These are phyloP conservation scores for Aricia agestis DNA, from an alignment of 1,140 invertebrate species.

Conservation along the genomic window DNA sequence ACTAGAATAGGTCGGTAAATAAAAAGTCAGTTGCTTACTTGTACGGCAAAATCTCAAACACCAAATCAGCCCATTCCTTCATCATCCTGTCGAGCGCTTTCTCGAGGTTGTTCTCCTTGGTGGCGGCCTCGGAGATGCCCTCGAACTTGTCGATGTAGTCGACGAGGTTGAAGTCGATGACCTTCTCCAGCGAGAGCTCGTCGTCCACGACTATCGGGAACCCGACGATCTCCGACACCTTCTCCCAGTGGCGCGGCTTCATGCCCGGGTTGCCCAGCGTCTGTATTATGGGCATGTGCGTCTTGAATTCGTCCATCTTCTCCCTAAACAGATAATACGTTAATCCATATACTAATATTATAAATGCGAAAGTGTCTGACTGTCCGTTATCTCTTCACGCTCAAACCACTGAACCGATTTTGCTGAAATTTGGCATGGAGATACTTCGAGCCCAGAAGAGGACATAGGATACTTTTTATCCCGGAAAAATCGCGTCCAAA, in stretches of 20 bases:
- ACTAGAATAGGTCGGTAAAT: too few relatives aligned
- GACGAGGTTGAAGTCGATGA: conserved; percentile 94
- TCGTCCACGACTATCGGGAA: conserved; percentile 93
- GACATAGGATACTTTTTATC: too few relatives aligned
- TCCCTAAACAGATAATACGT: conserved; percentile 55
- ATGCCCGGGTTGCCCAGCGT: conserved; percentile 96
- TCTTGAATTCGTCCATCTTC: conserved; percentile 93
- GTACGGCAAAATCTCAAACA: conserved; percentile 86
- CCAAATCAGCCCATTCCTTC: conserved; percentile 92
- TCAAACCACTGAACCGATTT: too few relatives aligned
- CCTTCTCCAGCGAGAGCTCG: conserved; percentile 89
- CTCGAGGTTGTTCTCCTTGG: conserved; percentile 96
- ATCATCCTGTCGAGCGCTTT: conserved; percentile 94
- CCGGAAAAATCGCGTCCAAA: too few relatives aligned
- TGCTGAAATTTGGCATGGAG: too few relatives aligned
- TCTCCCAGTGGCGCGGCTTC: conserved; percentile 96
- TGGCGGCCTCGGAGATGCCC: conserved; percentile 94
- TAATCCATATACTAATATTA: too few relatives aligned
- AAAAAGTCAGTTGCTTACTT: conserved; percentile 52
- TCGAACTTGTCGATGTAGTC: conserved; percentile 96
- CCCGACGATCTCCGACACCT: conserved; percentile 95
- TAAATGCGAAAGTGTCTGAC: too few relatives aligned
- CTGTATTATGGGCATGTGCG: conserved; percentile 92
- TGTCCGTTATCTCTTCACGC: too few relatives aligned
- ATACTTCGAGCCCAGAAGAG: too few relatives aligned